Conservation (phyloP, 2,888 invertebrate species). For the Lomographa bimaculata region DNA sequence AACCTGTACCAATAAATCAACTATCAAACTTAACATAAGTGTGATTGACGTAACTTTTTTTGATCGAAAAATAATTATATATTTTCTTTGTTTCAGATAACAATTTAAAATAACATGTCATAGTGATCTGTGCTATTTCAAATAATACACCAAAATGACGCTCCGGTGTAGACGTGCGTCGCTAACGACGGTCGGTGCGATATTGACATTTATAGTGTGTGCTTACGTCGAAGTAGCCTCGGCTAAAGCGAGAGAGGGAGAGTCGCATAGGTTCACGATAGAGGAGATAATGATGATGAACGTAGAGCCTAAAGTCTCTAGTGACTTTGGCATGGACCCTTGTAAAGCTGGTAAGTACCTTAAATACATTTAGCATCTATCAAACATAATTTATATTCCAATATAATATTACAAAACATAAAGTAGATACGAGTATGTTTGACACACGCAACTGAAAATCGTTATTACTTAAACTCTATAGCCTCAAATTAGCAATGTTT, state of each 20-base stretch:
- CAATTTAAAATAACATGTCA: constrained; percentile 52
- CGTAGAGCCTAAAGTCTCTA: constrained; percentile 87
- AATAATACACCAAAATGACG: constrained; percentile 51
- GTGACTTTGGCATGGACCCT: constrained; percentile 92
- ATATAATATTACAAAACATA: no score
- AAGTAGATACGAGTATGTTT: no score
- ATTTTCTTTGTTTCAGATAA: constrained; percentile 64
- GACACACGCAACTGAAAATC: no score
- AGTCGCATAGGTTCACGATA: constrained; percentile 83
- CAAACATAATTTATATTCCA: no score
- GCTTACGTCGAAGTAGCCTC: constrained; percentile 46
- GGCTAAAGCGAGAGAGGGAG: constrained; percentile 58
- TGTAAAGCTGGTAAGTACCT: constrained; percentile 91
- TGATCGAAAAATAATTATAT: no score
- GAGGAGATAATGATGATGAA: constrained; percentile 86
- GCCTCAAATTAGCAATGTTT: no score
- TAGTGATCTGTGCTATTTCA: constrained; percentile 48
- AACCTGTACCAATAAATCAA: no score
- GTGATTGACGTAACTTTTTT: no score
- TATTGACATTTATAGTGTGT: constrained; percentile 58
- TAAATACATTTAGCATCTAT: not conserved
- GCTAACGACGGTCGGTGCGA: constrained; percentile 45
- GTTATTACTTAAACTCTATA: no score
- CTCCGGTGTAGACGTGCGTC: constrained; percentile 51
- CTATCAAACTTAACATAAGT: no score